phyloP scores from a whole-genome alignment of 2,888 invertebrate species.

The Phyllotreta cruciferae region DNA sequence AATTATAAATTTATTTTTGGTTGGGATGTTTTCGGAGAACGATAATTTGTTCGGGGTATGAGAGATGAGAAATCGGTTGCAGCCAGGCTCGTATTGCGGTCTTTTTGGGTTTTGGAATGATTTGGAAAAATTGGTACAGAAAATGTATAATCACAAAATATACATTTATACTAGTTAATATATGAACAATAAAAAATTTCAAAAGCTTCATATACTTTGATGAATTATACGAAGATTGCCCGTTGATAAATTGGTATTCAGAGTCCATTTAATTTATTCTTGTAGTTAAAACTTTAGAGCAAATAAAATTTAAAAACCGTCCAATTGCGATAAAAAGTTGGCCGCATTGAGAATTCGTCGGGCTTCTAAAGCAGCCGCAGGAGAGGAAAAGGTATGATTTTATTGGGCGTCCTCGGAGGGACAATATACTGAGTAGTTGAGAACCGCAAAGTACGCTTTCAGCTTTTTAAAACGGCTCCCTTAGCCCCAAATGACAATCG shows the following conservation, averaged over 20 bases:
- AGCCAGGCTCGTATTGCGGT: conserved; percentile 10
- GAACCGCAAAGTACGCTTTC: conserved; percentile 60
- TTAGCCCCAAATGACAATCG: conserved; percentile 61
- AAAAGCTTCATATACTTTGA: too few relatives aligned
- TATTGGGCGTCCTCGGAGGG: conserved; percentile 55
- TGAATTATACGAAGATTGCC: too few relatives aligned
- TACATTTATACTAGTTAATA: too few relatives aligned
- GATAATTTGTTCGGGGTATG: conserved; percentile 34
- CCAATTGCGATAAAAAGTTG: conserved; percentile 12
- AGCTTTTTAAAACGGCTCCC: conserved; percentile 61
- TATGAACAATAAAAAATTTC: too few relatives aligned
- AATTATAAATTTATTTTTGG: conserved; percentile 58
- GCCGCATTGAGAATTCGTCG: not conserved
- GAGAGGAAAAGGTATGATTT: conserved; percentile 56
- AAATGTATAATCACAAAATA: too few relatives aligned
- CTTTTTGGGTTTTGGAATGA: not conserved
- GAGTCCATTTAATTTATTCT: too few relatives aligned
- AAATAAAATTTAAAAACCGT: conserved; percentile 7
- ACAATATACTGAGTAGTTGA: conserved; percentile 54
- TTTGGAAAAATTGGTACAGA: too few relatives aligned
- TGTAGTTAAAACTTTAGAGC: not conserved
- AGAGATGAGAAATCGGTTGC: conserved; percentile 3
- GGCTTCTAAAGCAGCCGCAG: conserved; percentile 31
- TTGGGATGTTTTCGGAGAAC: conserved; percentile 44
- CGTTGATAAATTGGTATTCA: too few relatives aligned